These are phyloP conservation scores for Polypedilum vanderplanki DNA, from an alignment of 1,140 invertebrate species.

Conservation along the genomic window DNA sequence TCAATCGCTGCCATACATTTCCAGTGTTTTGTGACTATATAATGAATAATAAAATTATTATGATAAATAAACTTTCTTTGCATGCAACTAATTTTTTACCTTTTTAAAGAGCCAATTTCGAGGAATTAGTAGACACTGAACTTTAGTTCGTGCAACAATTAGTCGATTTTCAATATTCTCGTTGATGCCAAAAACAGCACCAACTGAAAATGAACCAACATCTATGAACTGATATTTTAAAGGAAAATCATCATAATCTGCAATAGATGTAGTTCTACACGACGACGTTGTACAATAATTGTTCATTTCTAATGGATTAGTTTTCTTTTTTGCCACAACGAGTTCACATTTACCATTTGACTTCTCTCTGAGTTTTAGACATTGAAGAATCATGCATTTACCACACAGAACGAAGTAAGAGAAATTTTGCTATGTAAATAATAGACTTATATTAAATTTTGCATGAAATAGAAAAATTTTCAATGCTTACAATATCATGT, in stretches of 20 bases:
- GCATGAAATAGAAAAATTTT: not conserved
- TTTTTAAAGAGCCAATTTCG: slow-evolving; percentile 49
- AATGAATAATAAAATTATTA: too few relatives aligned
- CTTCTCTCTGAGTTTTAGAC: slow-evolving; percentile 34
- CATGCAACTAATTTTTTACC: not conserved
- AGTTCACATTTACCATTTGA: slow-evolving; percentile 32
- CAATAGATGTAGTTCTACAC: not conserved
- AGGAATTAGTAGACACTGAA: slow-evolving; percentile 50
- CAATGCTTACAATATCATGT: slow-evolving; percentile 31
- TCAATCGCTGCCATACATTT: slow-evolving; percentile 53
- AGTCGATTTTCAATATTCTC: slow-evolving; percentile 49
- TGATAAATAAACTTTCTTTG: too few relatives aligned
- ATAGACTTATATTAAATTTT: not conserved
- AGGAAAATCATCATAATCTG: not conserved
- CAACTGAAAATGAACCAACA: slow-evolving; percentile 39
- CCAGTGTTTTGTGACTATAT: slow-evolving; percentile 44
- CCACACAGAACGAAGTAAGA: slow-evolving; percentile 42
- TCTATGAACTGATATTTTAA: slow-evolving; percentile 39
- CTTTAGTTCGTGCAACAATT: slow-evolving; percentile 46
- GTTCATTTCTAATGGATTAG: not conserved
- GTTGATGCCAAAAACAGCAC: slow-evolving; percentile 44
- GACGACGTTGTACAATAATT: too few relatives aligned
- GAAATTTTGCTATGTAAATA: slow-evolving; percentile 32
- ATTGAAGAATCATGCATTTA: slow-evolving; percentile 40
- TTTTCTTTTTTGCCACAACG: not conserved